Base-by-base conservation (phyloP, 2,797 vertebrate genomes). In the Notolepis coatsorum region DNA sequence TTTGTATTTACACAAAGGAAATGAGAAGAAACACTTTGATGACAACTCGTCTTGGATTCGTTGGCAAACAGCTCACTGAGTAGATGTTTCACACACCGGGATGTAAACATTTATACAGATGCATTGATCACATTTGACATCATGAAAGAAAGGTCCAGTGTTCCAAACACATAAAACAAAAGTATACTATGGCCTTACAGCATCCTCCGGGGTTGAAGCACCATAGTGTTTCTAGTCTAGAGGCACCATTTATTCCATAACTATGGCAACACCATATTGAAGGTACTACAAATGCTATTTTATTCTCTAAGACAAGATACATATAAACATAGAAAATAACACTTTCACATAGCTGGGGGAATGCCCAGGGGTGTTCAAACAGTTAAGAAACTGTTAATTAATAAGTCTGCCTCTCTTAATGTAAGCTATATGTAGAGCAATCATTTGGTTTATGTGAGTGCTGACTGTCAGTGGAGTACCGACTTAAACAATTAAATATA, bases 341-440 rank as follows among this genome's bases (percentile, higher is more conserved):
- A 68, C 31, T 80, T 64, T 77, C 21, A 25, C 37, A 37, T 27
- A 28, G 65, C 84, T 73, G 5, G 38, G 0, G 75, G 82, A 59
- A n/a, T 48, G 39, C 23, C 68, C 80, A 68, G 48, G 38, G 52
- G 75, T 77, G 68, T 52, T 75, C 65, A 86, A 80, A 83, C 79
- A 86, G 80, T 70, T 45, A 48, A 31, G 50, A 62, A 61, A 39
- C 55, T 75, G 75, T 78, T n/a, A 75, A 82, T 82, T 84, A 80
- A 77, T 73, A 76, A 55, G 35, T 59, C 54, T 61, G 48, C 30
- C 28, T 71, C 68, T 61, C 70, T 82, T 66, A 65, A 43, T 80
- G 69, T 57, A 66, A 61, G 56, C 38, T 64, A 75, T n/a, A 77
- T 71, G 53, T 61, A 57, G 50, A 42, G 47, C 5, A 20, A 63